Percentiles rank a stretch among this genome's conserved stretches.
Conservation (phyloP, 2,888 invertebrate genomes). For the Latrodectus hesperus region DNA sequence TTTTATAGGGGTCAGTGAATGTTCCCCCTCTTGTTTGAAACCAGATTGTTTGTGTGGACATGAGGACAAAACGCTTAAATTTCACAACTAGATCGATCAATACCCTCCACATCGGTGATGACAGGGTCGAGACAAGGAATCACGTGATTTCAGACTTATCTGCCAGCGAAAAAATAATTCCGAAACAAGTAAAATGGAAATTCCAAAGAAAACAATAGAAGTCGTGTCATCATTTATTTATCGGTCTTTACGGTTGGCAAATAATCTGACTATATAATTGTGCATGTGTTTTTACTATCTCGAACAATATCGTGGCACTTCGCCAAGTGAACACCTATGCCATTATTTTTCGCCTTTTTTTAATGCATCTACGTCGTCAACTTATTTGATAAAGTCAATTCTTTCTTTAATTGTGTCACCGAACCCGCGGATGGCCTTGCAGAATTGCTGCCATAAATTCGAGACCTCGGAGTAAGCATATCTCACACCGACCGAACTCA, state of each 20-base stretch:
- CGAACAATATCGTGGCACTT: background rate
- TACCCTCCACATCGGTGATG: too few species aligned
- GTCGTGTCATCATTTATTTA: background rate
- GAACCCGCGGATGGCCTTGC: background rate
- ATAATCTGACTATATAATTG: slow-evolving; percentile 2
- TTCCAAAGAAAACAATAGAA: too few species aligned
- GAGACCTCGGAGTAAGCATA: background rate
- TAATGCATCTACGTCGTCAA: background rate
- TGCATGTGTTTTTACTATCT: background rate
- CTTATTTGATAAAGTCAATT: background rate
- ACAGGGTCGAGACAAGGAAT: too few species aligned
- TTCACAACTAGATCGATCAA: too few species aligned
- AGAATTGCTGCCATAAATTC: background rate
- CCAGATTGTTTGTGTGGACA: too few species aligned
- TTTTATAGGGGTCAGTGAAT: too few species aligned
- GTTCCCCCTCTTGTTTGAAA: too few species aligned
- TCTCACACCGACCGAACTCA: background rate
- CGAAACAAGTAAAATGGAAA: too few species aligned
- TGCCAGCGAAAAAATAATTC: too few species aligned
- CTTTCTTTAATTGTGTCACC: slow-evolving; percentile 2
- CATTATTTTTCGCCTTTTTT: background rate
- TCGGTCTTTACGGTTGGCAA: background rate
- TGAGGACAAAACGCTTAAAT: too few species aligned
- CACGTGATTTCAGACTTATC: too few species aligned
- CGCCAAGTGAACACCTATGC: background rate